These are phyloP conservation scores for Peromyscus polionotus DNA, from an alignment of 2,113 vertebrate genomes.

Conservation along the genomic window DNA sequence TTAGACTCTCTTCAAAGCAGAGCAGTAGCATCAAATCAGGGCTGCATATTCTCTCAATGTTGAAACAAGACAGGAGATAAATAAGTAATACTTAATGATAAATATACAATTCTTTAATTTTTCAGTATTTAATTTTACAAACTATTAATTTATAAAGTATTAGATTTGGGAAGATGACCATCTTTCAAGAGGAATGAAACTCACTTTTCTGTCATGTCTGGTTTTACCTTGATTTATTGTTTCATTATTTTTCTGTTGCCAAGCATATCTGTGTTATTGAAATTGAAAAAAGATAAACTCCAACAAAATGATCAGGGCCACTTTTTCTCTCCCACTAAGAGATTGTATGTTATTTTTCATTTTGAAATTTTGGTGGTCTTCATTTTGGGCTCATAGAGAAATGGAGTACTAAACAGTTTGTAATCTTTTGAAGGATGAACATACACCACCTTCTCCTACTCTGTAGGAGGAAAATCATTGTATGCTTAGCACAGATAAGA, in stretches of 20 bases:
- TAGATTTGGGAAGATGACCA: not conserved
- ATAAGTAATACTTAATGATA: not conserved
- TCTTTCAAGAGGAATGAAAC: not conserved
- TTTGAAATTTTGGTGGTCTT: not conserved
- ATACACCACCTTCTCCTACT: not conserved
- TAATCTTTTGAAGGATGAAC: not conserved
- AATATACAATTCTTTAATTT: not conserved
- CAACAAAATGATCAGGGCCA: not conserved
- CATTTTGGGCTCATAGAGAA: constrained; percentile 22
- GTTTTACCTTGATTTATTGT: constrained; percentile 52
- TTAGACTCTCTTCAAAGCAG: not conserved
- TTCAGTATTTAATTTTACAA: not conserved
- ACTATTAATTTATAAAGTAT: not conserved
- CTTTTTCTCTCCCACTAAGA: not conserved
- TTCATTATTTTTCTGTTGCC: constrained; percentile 42
- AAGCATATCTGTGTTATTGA: constrained; percentile 22
- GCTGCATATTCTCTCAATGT: not conserved
- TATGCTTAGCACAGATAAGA: not conserved
- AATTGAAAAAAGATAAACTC: not conserved
- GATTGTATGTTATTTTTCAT: not conserved
- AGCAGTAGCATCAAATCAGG: not conserved
- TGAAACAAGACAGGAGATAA: not conserved
- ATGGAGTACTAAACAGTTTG: not conserved
- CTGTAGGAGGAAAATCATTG: not conserved
- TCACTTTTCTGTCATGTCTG: not conserved